Evolutionary conservation across 2,113 vertebrate genomes (phyloP).

Genomic region (Pelecanoides urinatrix): DNA sequence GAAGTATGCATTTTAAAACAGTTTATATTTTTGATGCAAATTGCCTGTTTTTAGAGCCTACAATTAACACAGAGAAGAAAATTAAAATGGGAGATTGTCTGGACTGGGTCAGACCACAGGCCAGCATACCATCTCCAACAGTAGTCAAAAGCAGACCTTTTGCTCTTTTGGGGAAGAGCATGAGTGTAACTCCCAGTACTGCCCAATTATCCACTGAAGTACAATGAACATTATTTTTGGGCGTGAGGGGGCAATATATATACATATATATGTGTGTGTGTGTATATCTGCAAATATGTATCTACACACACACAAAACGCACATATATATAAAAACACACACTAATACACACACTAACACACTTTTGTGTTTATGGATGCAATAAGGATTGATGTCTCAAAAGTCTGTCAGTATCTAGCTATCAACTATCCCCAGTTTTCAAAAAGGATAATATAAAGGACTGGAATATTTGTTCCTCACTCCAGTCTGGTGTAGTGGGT

Average conservation of each 20-base stretch:
- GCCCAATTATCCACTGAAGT: neutral
- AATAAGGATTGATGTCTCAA: neutral
- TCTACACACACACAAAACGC: rapidly evolving
- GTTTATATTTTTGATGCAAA: neutral
- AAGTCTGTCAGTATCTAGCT: neutral
- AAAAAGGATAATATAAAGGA: neutral
- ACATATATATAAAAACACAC: neutral
- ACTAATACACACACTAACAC: neutral
- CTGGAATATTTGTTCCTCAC: neutral
- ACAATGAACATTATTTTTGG: neutral
- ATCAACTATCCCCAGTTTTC: neutral
- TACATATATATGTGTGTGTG: too few species aligned
- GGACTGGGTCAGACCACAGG: neutral
- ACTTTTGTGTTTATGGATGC: neutral
- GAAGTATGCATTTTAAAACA: neutral
- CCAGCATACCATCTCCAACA: neutral
- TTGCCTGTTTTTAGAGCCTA: neutral
- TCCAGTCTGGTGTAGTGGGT: neutral
- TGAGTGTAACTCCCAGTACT: neutral
- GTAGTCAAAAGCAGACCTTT: neutral
- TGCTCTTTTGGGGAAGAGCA: neutral
- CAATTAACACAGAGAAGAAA: neutral
- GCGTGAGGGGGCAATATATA: too few species aligned
- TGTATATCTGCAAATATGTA: neutral
- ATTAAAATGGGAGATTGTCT: neutral